Base-by-base conservation (phyloP, 2,113 vertebrate species). In the Mugil cephalus region DNA sequence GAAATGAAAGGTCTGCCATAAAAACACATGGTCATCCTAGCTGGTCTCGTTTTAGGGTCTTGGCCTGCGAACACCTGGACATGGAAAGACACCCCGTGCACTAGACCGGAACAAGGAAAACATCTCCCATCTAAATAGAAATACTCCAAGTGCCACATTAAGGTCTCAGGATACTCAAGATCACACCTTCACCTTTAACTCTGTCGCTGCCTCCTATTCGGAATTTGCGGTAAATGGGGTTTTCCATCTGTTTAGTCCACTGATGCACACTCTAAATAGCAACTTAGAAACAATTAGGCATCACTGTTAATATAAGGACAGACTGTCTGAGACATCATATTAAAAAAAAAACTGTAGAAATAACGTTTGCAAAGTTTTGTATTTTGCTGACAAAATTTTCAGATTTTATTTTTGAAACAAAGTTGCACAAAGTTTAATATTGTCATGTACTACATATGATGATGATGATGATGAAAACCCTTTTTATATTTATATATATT, bases 191-290 rank as follows among this genome's bases (percentile, higher is more conserved):
- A 96, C 94, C 94, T 63, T 96, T 92, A 97, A 94, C 77, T 94
- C 95, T 90, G 86, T 97, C 88, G 96, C 96, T 90, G 95, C 94
- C 94, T 96, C 95, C 94, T 99, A 98, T 95, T 95, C 95, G 18
- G 95, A 97, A 86, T 98, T 99, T 95, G 94, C 93, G 96, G 98
- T 99, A 98, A 98, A 95, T 92, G 24, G 6, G 73, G 76, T 69
- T 95, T 94, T 95, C 19, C 12, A 30, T 87, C 11, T 43, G 9
- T 83, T 77, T 78, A 60, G 77, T 84, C 36, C 35, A 8, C 42
- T 8, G 36, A 58, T 66, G 11, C 12, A 0, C n/a, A n/a, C 8
- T n/a, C n/a, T 1, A 52, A 50, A 2, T 45, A 18, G 24, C 10
- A 48, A 10, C 13, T 10, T 17, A 19, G 7, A 15, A 30, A 30